Conservation (phyloP, 2,888 invertebrate species). For the Rhamnusium bicolor region DNA sequence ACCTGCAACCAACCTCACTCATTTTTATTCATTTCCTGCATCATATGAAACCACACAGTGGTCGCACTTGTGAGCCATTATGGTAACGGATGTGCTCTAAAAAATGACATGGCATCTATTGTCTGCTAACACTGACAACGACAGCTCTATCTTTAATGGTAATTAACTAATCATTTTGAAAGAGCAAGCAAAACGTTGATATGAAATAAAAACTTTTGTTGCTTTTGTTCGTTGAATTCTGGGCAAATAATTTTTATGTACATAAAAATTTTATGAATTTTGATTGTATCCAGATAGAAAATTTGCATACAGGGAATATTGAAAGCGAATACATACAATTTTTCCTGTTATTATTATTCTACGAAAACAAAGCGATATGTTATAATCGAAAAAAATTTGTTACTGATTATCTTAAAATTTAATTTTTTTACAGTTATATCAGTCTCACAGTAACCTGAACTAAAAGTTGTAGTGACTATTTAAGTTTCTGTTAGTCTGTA, state of each 20-base stretch:
- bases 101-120: background rate
- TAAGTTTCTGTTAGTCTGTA: no score
- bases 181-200: background rate
- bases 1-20: background rate
- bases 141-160: background rate
- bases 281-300: background rate
- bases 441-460: no score
- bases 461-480: no score
- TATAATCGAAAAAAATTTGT: no score
- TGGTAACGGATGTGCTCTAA: background rate
- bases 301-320: background rate
- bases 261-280: background rate
- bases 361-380: no score
- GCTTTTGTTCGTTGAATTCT: background rate
- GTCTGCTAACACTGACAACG: background rate
- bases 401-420: no score
- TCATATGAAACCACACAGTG: background rate
- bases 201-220: background rate
- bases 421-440: no score
- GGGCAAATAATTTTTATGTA: background rate
- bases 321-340: background rate
- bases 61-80: background rate
- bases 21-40: background rate
- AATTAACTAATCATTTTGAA: constrained; percentile 15
- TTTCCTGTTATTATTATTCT: no score